A percentile compares a stretch with the other conserved stretches of the same genome.
phyloP scores from a whole-genome alignment of 2,888 invertebrate species.

The Dorcus hopei region DNA sequence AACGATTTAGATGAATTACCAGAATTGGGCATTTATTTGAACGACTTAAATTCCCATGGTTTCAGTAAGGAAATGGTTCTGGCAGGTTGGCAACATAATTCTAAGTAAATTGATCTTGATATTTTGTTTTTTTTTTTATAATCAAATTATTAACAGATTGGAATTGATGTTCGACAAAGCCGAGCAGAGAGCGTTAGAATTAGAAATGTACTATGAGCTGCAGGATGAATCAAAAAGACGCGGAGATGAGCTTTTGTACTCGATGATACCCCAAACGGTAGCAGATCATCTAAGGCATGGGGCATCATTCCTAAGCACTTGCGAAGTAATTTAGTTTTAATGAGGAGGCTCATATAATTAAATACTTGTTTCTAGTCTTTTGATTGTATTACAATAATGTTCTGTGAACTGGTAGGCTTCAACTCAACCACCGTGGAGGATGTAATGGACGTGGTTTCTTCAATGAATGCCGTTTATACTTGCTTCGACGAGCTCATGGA shows the following conservation, averaged over 20 bases:
- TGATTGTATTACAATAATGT: constrained; percentile 74
- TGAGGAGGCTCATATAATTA: neutral
- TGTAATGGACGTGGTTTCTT: constrained; percentile 76
- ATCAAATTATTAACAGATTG: constrained; percentile 49
- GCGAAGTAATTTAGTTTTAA: constrained; percentile 58
- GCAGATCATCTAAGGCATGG: constrained; percentile 78
- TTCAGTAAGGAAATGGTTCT: constrained; percentile 79
- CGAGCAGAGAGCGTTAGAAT: constrained; percentile 71
- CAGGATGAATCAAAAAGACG: constrained; percentile 82
- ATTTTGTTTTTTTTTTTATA: neutral
- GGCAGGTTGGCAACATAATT: constrained; percentile 82
- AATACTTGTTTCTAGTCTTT: constrained; percentile 57
- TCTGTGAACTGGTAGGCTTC: constrained; percentile 67
- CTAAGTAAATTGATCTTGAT: constrained; percentile 50
- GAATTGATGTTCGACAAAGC: constrained; percentile 81
- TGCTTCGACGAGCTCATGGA: constrained; percentile 82
- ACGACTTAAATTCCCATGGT: constrained; percentile 83
- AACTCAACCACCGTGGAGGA: constrained; percentile 58
- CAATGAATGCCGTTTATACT: constrained; percentile 83
- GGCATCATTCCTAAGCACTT: constrained; percentile 72
- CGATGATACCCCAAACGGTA: constrained; percentile 86
- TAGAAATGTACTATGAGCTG: constrained; percentile 74
- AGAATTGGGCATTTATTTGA: constrained; percentile 73
- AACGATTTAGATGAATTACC: constrained; percentile 81
- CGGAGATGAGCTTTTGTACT: constrained; percentile 82